phyloP scores from a whole-genome alignment of 2,113 vertebrate species.

The Passerina amoena region DNA sequence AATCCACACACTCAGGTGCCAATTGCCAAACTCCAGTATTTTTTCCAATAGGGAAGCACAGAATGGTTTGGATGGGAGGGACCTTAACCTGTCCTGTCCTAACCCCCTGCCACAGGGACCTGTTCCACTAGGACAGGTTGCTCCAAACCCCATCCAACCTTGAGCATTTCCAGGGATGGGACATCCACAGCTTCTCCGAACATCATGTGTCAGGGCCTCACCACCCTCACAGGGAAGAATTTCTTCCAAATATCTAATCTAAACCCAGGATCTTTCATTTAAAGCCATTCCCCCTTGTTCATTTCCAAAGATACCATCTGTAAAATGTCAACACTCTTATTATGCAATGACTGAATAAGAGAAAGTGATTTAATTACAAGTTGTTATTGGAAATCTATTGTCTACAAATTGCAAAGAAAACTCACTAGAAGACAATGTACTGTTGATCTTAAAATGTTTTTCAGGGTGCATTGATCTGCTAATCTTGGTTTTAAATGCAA shows the following conservation, averaged over 20 bases:
- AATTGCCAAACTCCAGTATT: background rate
- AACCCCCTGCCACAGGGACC: rapidly evolving
- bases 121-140: background rate
- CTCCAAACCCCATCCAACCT: background rate
- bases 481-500: background rate
- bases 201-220: background rate
- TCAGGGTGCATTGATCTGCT: background rate
- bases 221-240: background rate
- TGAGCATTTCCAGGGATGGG: background rate
- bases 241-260: background rate
- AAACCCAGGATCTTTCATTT: background rate
- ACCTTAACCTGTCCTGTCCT: background rate
- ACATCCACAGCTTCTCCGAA: background rate
- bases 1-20: rapidly evolving
- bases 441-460: background rate
- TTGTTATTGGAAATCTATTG: slow-evolving; percentile 74
- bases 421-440: slow-evolving; percentile 17
- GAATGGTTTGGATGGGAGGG: background rate
- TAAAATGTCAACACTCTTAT: slow-evolving; percentile 34
- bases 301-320: slow-evolving; percentile 53
- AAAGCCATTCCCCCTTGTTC: background rate
- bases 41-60: background rate
- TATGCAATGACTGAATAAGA: slow-evolving; percentile 30
- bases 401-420: slow-evolving; percentile 69
- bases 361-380: slow-evolving; percentile 74